Percentiles rank a stretch among this genome's conserved stretches.
Conservation (phyloP, 2,888 invertebrate genomes). For the Hemicrepidius hirtus region DNA sequence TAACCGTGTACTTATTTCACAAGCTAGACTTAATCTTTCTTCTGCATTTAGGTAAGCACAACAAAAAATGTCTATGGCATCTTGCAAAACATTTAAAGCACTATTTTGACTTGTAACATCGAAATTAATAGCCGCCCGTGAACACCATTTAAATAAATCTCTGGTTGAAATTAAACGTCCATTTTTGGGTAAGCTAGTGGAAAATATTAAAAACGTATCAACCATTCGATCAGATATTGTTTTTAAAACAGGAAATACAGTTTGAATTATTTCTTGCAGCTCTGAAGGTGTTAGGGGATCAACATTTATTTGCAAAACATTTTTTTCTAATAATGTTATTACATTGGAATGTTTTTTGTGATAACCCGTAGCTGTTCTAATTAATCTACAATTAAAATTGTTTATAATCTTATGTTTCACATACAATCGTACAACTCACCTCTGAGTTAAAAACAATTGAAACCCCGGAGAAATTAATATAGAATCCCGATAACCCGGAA, state of each 20-base stretch:
- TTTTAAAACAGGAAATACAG: slow-evolving; percentile 81
- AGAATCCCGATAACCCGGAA: slow-evolving; percentile 92
- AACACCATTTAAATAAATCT: slow-evolving; percentile 95
- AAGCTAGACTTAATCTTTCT: slow-evolving; percentile 80
- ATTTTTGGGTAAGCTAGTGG: slow-evolving; percentile 75
- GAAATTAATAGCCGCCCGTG: slow-evolving; percentile 83
- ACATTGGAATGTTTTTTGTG: slow-evolving; percentile 78
- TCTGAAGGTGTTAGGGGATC: slow-evolving; percentile 86
- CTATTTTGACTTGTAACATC: slow-evolving; percentile 82
- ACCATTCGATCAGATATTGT: slow-evolving; percentile 86
- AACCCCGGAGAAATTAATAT: slow-evolving; percentile 89
- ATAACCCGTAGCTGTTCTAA: slow-evolving; percentile 77
- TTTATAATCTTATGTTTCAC: not conserved
- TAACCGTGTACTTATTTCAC: slow-evolving; percentile 85
- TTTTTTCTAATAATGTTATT: slow-evolving; percentile 84
- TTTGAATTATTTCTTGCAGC: slow-evolving; percentile 82
- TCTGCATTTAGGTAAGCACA: slow-evolving; percentile 82
- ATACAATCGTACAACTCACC: slow-evolving; percentile 70
- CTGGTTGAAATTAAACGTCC: slow-evolving; percentile 86
- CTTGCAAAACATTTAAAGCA: slow-evolving; percentile 85
- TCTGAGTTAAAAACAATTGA: slow-evolving; percentile 93
- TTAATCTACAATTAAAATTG: slow-evolving; percentile 72
- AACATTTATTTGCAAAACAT: slow-evolving; percentile 87
- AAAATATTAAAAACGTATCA: slow-evolving; percentile 88
- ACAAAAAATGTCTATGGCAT: slow-evolving; percentile 94